phyloP scores from a whole-genome alignment of 2,797 vertebrate genomes.

The Champsocephalus esox region DNA sequence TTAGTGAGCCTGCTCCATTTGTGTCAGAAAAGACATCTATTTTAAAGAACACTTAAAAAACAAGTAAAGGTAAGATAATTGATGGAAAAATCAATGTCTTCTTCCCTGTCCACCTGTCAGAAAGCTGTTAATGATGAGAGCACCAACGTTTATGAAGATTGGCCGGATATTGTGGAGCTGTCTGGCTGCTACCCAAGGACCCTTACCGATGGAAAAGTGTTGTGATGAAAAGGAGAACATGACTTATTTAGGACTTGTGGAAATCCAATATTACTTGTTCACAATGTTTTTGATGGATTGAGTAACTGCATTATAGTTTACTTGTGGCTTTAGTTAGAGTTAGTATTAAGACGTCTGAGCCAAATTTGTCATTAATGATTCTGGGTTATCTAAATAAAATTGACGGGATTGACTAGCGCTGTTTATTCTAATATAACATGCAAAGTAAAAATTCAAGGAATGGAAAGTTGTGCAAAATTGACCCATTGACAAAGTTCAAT shows the following conservation, averaged over 20 bases:
- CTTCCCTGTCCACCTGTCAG: slow-evolving; percentile 68
- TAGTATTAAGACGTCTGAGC: neutral
- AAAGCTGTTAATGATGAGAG: slow-evolving; percentile 77
- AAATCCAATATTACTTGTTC: neutral
- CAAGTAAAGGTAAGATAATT: neutral
- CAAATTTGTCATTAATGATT: slow-evolving; percentile 7
- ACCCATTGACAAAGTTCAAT: neutral
- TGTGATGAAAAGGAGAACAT: neutral
- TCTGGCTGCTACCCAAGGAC: slow-evolving; percentile 88
- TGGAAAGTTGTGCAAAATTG: neutral
- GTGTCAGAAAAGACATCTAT: slow-evolving; percentile 42
- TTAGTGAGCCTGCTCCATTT: slow-evolving; percentile 63
- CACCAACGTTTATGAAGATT: slow-evolving; percentile 86
- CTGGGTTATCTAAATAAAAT: slow-evolving; percentile 4
- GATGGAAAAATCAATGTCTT: slow-evolving; percentile 29
- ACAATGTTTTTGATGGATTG: neutral
- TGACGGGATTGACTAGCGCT: neutral
- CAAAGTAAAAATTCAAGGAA: neutral
- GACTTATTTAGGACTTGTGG: slow-evolving; percentile 10
- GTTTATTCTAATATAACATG: neutral
- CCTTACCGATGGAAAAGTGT: neutral
- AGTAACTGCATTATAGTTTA: neutral
- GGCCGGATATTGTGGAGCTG: slow-evolving; percentile 88
- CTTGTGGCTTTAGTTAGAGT: neutral
- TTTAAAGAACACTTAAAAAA: slow-evolving; percentile 29